Base-by-base conservation (phyloP, 37 sponge, comb jelly and placozoan genomes). In the Ianthella basta region DNA sequence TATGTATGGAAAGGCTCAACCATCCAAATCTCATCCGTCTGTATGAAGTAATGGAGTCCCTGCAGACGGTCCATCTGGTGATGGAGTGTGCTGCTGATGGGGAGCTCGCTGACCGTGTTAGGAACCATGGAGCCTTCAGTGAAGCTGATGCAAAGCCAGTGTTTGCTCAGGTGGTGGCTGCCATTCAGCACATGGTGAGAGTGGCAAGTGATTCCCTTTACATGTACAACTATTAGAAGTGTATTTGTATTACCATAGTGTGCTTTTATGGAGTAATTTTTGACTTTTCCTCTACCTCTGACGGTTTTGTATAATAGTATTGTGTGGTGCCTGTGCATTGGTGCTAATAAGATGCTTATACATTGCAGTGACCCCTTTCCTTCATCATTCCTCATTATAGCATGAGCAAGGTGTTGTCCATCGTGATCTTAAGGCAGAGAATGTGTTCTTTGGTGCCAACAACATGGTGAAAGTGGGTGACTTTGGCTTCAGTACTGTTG, bases 381-480 rank as follows among this genome's bases (percentile, higher is more conserved):
- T 55, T 8, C 6, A 4, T 21, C 18, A 54, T 37, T 84, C n/a
- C n/a, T 59, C 35, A 50, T 33, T 82, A 35, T 79, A 95, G 96
- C 96, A 95, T 60, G 60, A 87, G 27, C 80, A 80, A 2, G 83
- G 84, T 68, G 84, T 95, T 37, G 56, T 84, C 40, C 96, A 95
- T 67, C 72, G 96, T 40, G 96, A 95, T 82, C 74, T 95, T 24
- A 95, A 95, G 60, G 90, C 96, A 25, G 96, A 95, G 41, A 95
- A 95, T 80, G 90, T 95, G 4, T 85, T 95, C 80, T 95, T 92
- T 83, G 83, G 83, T 1, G 36, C 72, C 4, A 36, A n/a, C 32
- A 72, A 83, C 29, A 59, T 35, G 39, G 87, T 92, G 23, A 95
- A 95, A 56, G 80, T 95, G 23, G 92, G 93, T 25, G 96, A 95